Percentiles rank a stretch among this genome's conserved stretches.
phyloP scores from a whole-genome alignment of 2,113 vertebrate genomes.

The Heterochromis multidens region DNA sequence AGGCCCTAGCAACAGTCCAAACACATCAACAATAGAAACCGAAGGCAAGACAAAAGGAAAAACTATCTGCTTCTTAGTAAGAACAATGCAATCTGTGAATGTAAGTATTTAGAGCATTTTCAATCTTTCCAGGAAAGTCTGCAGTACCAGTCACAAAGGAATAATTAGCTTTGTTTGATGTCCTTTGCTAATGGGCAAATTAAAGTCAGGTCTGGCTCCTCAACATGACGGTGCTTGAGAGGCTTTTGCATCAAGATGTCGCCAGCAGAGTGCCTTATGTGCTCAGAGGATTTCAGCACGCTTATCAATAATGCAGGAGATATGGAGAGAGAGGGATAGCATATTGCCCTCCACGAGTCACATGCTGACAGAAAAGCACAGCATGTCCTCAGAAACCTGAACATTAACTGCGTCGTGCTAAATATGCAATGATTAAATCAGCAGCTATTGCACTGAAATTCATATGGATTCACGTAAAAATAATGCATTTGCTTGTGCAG shows the following conservation, averaged over 20 bases:
- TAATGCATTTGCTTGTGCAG: not conserved
- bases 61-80: not conserved
- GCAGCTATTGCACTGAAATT: not conserved
- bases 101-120: not conserved
- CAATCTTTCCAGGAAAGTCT: not conserved
- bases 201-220: constrained; percentile 32
- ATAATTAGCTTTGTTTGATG: constrained; percentile 32
- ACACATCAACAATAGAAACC: constrained; percentile 62
- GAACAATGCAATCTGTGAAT: not conserved
- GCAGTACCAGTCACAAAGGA: not conserved
- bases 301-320: constrained; percentile 74
- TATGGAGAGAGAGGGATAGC: constrained; percentile 57
- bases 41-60: not conserved
- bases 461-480: constrained; percentile 3
- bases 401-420: constrained; percentile 7
- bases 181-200: constrained; percentile 40
- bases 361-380: constrained; percentile 65
- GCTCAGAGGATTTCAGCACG: constrained; percentile 52
- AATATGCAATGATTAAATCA: constrained; percentile 18
- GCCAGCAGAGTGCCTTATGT: constrained; percentile 31
- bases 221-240: constrained; percentile 40
- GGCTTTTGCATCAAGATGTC: constrained; percentile 51
- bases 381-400: constrained; percentile 51
- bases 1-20: constrained; percentile 73
- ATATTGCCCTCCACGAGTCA: constrained; percentile 59